These are phyloP conservation scores for Microtus montanus DNA, from an alignment of 2,113 vertebrate species.

Conservation along the genomic window DNA sequence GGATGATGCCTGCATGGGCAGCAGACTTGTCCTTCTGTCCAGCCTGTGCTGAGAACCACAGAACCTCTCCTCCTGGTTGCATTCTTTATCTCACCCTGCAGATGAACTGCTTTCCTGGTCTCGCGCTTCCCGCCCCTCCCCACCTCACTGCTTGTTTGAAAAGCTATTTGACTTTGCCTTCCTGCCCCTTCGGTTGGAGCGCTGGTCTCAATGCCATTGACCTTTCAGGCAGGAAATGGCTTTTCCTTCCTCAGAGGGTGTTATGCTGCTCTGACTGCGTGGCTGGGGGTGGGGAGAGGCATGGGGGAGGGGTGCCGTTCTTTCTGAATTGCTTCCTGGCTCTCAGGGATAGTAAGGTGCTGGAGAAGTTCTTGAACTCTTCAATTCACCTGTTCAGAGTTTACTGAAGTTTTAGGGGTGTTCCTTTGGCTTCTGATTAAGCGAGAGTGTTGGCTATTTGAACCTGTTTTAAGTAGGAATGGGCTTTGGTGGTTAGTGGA, in stretches of 20 bases:
- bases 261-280: conserved; percentile 60
- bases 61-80: background rate
- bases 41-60: conserved; percentile 17
- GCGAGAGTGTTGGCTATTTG: conserved; percentile 1
- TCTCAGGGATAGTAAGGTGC: background rate
- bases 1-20: background rate
- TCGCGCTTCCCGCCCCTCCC: conserved; percentile 53
- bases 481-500: background rate
- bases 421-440: background rate
- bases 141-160: conserved; percentile 67
- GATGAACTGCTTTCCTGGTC: conserved; percentile 77
- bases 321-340: conserved; percentile 56
- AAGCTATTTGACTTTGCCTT: conserved; percentile 79
- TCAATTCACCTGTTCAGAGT: conserved; percentile 20
- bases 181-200: conserved; percentile 72
- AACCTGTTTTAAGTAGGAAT: conserved; percentile 37
- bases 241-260: conserved; percentile 79
- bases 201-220: conserved; percentile 68
- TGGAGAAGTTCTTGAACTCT: conserved; percentile 26
- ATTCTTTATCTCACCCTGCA: conserved; percentile 75
- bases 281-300: conserved; percentile 6
- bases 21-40: background rate
- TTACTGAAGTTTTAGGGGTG: background rate
- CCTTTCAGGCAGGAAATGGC: conserved; percentile 77
- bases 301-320: background rate